Evolutionary conservation across 2,888 invertebrate genomes (phyloP), one percentile per base, ranked within the genome.

Genomic region (Oscheius sp.): DNA sequence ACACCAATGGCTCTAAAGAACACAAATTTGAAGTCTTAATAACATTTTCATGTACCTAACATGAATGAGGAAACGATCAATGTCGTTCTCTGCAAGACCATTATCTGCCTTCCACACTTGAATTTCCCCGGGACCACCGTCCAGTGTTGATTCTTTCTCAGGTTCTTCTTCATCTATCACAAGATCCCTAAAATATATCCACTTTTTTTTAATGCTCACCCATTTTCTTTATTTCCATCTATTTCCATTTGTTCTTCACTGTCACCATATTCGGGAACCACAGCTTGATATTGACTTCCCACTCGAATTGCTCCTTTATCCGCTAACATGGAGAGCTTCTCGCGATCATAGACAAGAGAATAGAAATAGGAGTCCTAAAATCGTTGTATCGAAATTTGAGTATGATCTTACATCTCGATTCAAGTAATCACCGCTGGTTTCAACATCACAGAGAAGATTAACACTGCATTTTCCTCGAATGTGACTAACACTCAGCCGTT

Each of bases 331-430:
- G 97, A 98, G 90, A 95, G 95, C 90, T 96, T 95, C 89, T 93
- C 92, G 82, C 97, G 97, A 90, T 99, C 98, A 89, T 96, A 99
- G 22, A 98, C 97, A 89, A 99, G 90, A 88, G 97, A 96, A 90
- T 98, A 98, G 90, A 96, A 99, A 91, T 98, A 99, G 88, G 94
- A 92, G 89, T 99, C 97, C 91, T 95, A 90, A 80, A 90, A 90
- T 32, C 4, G 30, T n/a, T 22, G 20, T 33, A 67, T 45, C 20
- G 3, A 54, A 54, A 30, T 22, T 22, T 28, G 24, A 30, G 24
- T 12, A 20, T 4, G 12, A 20, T 2, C 30, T 17, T 38, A 59
- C 59, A 4, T 47, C 49, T 33, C 61, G 44, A 5, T 38, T 36
- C 28, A 30, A 17, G 90, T 98, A 99, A 88, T 94, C 94, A 87